Evolutionary conservation across 2,113 vertebrate species (phyloP), one percentile per base, ranked within the genome.

Genomic region (Rana temporaria): DNA sequence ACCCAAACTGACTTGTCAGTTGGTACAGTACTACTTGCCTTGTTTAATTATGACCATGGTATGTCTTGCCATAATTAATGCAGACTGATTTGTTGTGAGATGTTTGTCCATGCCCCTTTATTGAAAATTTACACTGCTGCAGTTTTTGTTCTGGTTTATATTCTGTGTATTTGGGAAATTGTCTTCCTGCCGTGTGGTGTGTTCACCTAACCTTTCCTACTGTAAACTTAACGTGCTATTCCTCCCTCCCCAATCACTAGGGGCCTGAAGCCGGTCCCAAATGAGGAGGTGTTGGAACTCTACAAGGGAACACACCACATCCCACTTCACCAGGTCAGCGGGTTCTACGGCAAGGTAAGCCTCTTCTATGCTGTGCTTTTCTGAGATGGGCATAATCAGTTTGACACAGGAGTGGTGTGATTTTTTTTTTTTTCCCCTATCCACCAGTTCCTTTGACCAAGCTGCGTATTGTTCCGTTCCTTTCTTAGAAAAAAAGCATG

Each of bases 331-430:
- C 93, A 94, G 87, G 93, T 93, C 87, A 96, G 95, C 64, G 95
- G 94, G 64, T 96, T 96, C 89, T 96, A 96, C 77, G 95, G 95
- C 84, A 96, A 96, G 92, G 95, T 94, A 68, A 88, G 84, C 66
- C 7, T 19, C 7, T 24, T 52, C 14, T 52, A 18, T 34, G 73
- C 26, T 48, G 22, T 20, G 15, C 19, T 38, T 24, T 66, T 68
- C 22, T 62, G 55, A 59, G 62, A 26, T 26, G 14, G 15, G 30
- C 5, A 5, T 57, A 17, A 30, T 20, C 38, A 69, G 26, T n/a
- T 57, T 60, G 6, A 16, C 18, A 18, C 12, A 42, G 15, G 42
- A 19, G 19, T 32, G 55, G 19, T 18, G 7, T 20, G 19, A n/a
- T 19, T n/a, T n/a, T n/a, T n/a, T n/a, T n/a, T n/a, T n/a, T n/a